Evolutionary conservation across 2,113 vertebrate genomes (phyloP), one percentile per base, ranked within the genome.

Genomic region (Chauna torquata): DNA sequence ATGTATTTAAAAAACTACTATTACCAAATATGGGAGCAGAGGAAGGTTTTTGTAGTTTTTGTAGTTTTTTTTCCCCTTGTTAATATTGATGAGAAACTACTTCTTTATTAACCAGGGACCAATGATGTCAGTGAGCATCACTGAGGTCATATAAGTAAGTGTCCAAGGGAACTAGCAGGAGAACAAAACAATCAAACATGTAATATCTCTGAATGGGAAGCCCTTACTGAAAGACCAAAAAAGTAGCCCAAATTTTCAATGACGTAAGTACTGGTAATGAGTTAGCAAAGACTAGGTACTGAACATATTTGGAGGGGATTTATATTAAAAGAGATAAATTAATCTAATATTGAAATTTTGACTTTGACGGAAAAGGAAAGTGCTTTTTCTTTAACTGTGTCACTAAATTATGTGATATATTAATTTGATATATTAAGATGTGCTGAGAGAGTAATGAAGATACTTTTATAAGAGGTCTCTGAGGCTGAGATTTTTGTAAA

Each of bases 241-340:
- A 44, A 44, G 55, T 3, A 59, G 3, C 6, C 6, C 83, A 34
- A 54, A 58, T 17, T 65, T 87, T 78, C 8, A 69, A 47, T 19
- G 1, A 27, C 1, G 0, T 30, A 74, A 57, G 5, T 42, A n/a
- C 1, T 3, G 5, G 16, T 49, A 20, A 50, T 81, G 11, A n/a
- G 5, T 61, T 66, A 47, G 32, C 2, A 50, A 94, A 90, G 4
- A 16, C 19, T 16, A 68, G 7, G 12, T 40, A 24, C 7, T 24
- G 28, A 78, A 74, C 1, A 2, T 42, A 42, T 55, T 59, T 65
- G 14, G 11, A 81, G 59, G 11, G 3, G 9, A n/a, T 65, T n/a
- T 69, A 36, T 36, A 6, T 65, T 38, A 65, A 90, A 90, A 92
- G 1, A 0, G 15, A 23, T 36, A n/a, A 54, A 50, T 14, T 30